Base-by-base conservation (phyloP, 2,888 invertebrate species). In the Boloria selene region DNA sequence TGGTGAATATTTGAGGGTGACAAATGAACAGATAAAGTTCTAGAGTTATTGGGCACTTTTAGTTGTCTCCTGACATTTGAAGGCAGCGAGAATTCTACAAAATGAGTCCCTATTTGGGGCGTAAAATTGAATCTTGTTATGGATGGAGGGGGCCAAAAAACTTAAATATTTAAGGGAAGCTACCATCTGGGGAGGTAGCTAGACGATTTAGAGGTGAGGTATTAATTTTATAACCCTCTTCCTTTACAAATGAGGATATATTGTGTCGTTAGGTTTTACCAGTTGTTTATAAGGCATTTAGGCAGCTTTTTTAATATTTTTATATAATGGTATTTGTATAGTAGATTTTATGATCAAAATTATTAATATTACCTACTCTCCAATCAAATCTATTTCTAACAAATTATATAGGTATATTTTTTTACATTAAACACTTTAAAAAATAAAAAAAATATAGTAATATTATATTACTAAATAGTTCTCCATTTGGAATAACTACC, bases 91-190 rank as follows among this genome's bases (percentile, higher is more conserved):
- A 84, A 87, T 84, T 85, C 84, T 76, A 87, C 80, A 82, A 82
- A 84, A 76, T 79, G 81, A 83, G 86, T 85, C 90, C 89, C 87
- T 88, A 90, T 89, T 84, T 81, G 80, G 84, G 88, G 89, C 88
- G 90, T 90, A 87, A 91, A 91, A 92, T 92, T 92, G 91, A 92
- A 92, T 92, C 90, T 87, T 91, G 91, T 90, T 90, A 87, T 85
- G 88, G 88, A 79, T 77, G 82, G 81, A 52, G 87, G 90, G 90
- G 89, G 82, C 85, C 77, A 77, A 86, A 83, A 88, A 90, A 90
- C 90, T 92, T 89, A 91, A 91, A 91, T 90, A 91, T 92, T 91
- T 91, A 85, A 87, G 83, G 86, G 82, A 82, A 87, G 88, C 88
- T 87, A 87, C 86, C 84, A 85, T 85, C 84, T 77, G 76, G 86